Conservation (phyloP, 2,888 invertebrate species). For the Phasia obesa region DNA sequence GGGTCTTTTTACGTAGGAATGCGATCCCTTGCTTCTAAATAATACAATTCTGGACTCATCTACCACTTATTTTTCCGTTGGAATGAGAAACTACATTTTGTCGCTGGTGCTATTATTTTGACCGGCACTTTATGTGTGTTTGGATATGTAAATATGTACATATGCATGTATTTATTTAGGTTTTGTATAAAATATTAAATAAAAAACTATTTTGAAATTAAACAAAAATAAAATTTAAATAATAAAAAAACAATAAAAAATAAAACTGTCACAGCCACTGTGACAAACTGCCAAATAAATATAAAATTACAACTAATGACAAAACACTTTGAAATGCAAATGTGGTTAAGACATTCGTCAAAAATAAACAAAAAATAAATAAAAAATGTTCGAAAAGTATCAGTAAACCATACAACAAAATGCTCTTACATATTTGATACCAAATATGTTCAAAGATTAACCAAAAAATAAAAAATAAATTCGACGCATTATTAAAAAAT, state of each 20-base stretch:
- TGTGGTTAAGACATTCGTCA: constrained; percentile 72
- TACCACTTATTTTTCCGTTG: too few species aligned
- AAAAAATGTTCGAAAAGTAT: neutral
- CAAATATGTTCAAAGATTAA: constrained; percentile 53
- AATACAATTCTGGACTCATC: too few species aligned
- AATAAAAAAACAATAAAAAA: constrained; percentile 43
- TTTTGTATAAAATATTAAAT: neutral
- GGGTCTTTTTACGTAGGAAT: too few species aligned
- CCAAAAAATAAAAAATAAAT: constrained; percentile 20
- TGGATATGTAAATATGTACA: too few species aligned
- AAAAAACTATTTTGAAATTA: neutral
- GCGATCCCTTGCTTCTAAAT: too few species aligned
- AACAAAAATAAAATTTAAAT: neutral
- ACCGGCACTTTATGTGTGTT: too few species aligned
- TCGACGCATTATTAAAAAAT: constrained; percentile 60
- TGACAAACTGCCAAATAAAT: constrained; percentile 74
- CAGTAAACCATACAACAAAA: constrained; percentile 20
- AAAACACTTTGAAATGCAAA: constrained; percentile 75
- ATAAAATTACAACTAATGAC: constrained; percentile 74
- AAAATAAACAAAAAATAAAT: constrained; percentile 21
- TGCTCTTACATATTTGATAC: constrained; percentile 36
- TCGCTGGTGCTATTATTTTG: too few species aligned
- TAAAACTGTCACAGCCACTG: constrained; percentile 70
- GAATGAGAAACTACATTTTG: too few species aligned
- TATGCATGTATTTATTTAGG: too few species aligned